Evolutionary conservation across 2,113 vertebrate species (phyloP).

Genomic region (Egretta garzetta): DNA sequence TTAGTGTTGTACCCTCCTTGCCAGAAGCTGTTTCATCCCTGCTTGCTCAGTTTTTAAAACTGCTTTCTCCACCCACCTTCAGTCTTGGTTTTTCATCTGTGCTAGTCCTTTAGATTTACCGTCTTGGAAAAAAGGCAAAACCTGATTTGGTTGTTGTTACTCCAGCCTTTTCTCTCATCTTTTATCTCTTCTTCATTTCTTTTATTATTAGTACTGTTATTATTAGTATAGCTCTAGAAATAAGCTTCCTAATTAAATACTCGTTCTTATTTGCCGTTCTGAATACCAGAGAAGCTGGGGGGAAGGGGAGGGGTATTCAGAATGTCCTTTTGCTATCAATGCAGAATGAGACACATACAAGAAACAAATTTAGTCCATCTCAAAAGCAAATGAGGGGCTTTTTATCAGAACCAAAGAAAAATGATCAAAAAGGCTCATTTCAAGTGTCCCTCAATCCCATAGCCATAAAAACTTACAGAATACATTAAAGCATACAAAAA

Average conservation of each 20-base stretch:
- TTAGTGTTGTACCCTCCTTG: slow-evolving; percentile 8
- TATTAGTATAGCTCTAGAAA: background rate
- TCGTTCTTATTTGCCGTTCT: background rate
- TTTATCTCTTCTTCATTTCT: background rate
- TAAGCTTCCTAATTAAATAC: background rate
- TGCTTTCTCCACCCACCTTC: slow-evolving; percentile 14
- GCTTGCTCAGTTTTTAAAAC: slow-evolving; percentile 30
- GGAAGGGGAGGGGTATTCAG: background rate
- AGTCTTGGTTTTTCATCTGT: slow-evolving; percentile 9
- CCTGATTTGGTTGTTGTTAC: background rate
- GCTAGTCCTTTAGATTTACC: background rate
- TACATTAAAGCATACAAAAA: background rate
- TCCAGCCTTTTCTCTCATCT: background rate
- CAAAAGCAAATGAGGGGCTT: background rate
- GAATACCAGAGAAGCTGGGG: background rate
- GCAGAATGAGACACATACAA: background rate
- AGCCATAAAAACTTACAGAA: background rate
- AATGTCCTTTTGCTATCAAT: background rate
- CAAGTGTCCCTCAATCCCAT: background rate
- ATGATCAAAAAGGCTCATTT: background rate
- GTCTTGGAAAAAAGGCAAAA: background rate
- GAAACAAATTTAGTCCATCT: background rate
- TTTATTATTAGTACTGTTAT: background rate
- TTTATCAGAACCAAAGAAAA: background rate
- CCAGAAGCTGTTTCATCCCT: slow-evolving; percentile 42